Evolutionary conservation across 23 tunicate genomes (phyloP), one percentile per base, ranked within the genome.

Genomic region (Trididemnum clinides): DNA sequence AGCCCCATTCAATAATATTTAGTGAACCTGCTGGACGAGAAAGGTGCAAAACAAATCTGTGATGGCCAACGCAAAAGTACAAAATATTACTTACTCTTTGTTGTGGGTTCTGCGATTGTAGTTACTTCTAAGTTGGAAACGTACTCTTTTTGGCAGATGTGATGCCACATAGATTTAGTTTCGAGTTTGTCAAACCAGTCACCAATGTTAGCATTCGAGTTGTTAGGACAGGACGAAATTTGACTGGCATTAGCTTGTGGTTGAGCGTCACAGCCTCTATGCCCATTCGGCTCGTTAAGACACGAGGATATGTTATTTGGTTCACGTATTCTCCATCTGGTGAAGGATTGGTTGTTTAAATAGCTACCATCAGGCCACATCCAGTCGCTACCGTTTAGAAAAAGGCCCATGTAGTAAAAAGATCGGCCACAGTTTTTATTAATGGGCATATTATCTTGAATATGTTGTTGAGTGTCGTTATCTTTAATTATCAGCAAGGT

Each of bases 61-160:
- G n/a, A n/a, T n/a, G n/a, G n/a, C n/a, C n/a, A n/a, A n/a, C n/a
- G n/a, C n/a, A n/a, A n/a, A n/a, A n/a, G n/a, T n/a, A n/a, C n/a
- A n/a, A n/a, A n/a, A n/a, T n/a, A n/a, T n/a, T n/a, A n/a, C n/a
- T n/a, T n/a, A n/a, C n/a, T n/a, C n/a, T n/a, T n/a, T n/a, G n/a
- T n/a, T n/a, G n/a, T n/a, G n/a, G n/a, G n/a, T n/a, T n/a, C n/a
- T n/a, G n/a, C n/a, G n/a, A n/a, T n/a, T n/a, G n/a, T n/a, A n/a
- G n/a, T n/a, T n/a, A n/a, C n/a, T n/a, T n/a, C n/a, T n/a, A n/a
- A n/a, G n/a, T n/a, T n/a, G n/a, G n/a, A n/a, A n/a, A n/a, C n/a
- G n/a, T n/a, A n/a, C n/a, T n/a, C n/a, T 69, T 44, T 70, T 71
- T 83, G 50, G 35, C 87, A 83, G 3, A 83, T 83, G 23, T 36